Percentiles rank a stretch among this genome's conserved stretches.
phyloP scores from a whole-genome alignment of 2,113 vertebrate species.

The Rana temporaria region DNA sequence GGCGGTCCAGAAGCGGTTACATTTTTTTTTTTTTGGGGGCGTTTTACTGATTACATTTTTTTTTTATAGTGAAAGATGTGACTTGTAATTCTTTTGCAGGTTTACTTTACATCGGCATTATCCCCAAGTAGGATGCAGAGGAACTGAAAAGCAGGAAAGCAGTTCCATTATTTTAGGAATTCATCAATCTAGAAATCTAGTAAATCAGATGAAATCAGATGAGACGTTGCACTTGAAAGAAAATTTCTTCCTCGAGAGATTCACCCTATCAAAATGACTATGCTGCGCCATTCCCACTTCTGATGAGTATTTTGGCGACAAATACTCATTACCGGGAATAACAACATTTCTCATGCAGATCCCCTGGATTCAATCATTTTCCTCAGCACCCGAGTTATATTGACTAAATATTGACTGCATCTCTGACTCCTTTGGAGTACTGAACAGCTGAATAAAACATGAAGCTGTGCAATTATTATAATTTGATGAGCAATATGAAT shows the following conservation, averaged over 20 bases:
- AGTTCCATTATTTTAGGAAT: background rate
- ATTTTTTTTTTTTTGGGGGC: no score
- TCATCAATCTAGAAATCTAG: background rate
- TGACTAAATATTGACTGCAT: slow-evolving; percentile 41
- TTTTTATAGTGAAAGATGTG: no score
- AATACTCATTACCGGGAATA: background rate
- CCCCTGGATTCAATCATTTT: slow-evolving; percentile 4
- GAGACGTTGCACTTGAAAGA: background rate
- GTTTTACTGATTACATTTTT: no score
- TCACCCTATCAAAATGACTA: background rate
- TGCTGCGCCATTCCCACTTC: background rate
- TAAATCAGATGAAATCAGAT: background rate
- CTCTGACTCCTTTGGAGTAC: slow-evolving; percentile 15
- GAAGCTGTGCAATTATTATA: slow-evolving; percentile 37
- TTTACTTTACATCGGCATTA: no score
- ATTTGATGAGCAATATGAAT: slow-evolving; percentile 45
- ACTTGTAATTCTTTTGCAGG: no score
- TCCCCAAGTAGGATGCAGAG: no score
- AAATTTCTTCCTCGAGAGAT: background rate
- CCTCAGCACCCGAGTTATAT: slow-evolving; percentile 6
- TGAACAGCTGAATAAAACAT: slow-evolving; percentile 33
- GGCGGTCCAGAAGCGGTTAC: no score
- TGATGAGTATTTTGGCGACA: background rate
- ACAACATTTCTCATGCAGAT: background rate
- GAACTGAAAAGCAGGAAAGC: no score